These are phyloP conservation scores for Mellivora capensis DNA, from an alignment of 2,113 vertebrate species.

Conservation along the genomic window DNA sequence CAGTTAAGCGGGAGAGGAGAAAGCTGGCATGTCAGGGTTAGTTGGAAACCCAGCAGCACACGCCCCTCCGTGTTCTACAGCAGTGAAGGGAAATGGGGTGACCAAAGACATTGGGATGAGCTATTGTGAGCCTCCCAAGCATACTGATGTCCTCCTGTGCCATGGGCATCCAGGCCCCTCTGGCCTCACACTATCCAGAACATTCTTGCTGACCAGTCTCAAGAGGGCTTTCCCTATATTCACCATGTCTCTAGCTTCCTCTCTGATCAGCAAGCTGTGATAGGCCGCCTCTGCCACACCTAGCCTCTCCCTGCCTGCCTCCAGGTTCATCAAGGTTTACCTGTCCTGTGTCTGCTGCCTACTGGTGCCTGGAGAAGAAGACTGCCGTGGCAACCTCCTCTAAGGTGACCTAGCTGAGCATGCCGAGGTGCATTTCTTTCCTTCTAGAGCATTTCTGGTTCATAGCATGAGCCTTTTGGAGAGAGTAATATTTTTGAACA, in stretches of 20 bases:
- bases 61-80: neutral
- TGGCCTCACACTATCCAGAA: neutral
- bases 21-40: no score
- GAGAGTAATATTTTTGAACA: neutral
- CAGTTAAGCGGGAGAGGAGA: neutral
- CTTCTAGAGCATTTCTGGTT: neutral
- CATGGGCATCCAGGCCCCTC: neutral
- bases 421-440: neutral
- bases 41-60: accelerated
- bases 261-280: neutral
- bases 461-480: neutral
- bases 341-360: neutral
- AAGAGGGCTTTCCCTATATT: neutral
- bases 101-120: neutral
- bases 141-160: neutral
- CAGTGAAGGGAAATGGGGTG: neutral
- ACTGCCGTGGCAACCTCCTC: neutral
- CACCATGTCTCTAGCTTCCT: neutral
- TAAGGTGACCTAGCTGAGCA: neutral
- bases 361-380: neutral
- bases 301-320: neutral
- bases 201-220: neutral
- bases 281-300: neutral
- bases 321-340: neutral
- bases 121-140: neutral